Base-by-base conservation (phyloP, 92 coral and sea anemone species). In the Micromussa lordhowensis region DNA sequence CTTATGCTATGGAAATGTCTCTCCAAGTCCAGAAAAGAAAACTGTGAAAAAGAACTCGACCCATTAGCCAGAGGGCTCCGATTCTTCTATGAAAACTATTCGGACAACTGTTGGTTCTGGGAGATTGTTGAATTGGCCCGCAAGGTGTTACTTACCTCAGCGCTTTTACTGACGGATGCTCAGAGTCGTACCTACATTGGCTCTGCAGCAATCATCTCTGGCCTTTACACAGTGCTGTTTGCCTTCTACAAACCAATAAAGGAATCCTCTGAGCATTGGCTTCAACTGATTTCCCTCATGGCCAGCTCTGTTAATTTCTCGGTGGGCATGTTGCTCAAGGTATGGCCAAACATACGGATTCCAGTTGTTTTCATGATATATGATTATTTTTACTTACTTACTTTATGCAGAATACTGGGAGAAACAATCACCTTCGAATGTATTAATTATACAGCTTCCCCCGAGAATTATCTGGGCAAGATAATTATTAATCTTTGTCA, bases 81-180 rank as follows among this genome's bases (percentile, higher is more conserved):
- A 29, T 90, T 90, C 53, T 68, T 85, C 29, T 86, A 90, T 40
- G 93, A 90, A 61, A 90, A 90, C 78, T 90, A 90, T 21, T 61
- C 75, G 19, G 59, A 75, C 19, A 64, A n/a, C 21, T 90, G 93
- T 28, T 90, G 93, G 93, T 90, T 54, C 63, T 84, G 92, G 92
- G 92, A 89, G 75, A 84, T 89, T 64, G 81, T 89, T 16, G 92
- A 89, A 75, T 73, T 89, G 4, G 84, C 73, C 13, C 82, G 91
- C 80, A 88, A 88, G 63, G 77, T 89, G 24, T 21, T 72, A 17
- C 77, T 89, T 2, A 84, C 88, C 48, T 49, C 75, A 22, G 87
- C 87, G 11, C 69, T 87, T n/a, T 63, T 83, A 30, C 71, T 91
- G 49, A 80, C 75, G 19, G 85, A 79, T 29, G 59, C 88, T 2